Conservation (phyloP, 2,797 vertebrate genomes). For the Pangasius macronema region DNA sequence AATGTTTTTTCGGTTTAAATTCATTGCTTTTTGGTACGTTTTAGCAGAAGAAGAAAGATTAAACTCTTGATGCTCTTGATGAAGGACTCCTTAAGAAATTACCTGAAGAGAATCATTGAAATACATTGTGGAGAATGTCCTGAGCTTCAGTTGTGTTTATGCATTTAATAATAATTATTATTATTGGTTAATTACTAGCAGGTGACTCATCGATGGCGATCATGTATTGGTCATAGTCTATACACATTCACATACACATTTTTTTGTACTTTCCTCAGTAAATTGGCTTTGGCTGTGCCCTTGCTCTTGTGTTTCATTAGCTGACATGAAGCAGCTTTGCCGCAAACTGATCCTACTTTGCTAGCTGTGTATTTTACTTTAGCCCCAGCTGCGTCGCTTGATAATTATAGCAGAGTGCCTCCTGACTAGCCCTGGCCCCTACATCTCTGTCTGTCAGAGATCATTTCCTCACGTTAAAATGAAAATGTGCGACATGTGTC, state of each 20-base stretch:
- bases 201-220: neutral
- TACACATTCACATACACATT: neutral
- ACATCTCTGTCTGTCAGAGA: constrained; percentile 69
- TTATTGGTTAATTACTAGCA: neutral
- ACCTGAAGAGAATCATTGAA: neutral
- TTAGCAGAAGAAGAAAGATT: neutral
- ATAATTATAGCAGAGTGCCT: constrained; percentile 39
- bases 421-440: constrained; percentile 47
- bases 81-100: neutral
- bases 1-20: neutral
- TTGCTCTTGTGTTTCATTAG: constrained; percentile 41
- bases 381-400: constrained; percentile 44
- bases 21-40: neutral
- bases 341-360: constrained; percentile 47
- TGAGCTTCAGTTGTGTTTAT: neutral
- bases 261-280: neutral
- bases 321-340: constrained; percentile 68
- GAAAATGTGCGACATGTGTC: constrained; percentile 64
- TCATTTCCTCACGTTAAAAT: constrained; percentile 64
- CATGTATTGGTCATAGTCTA: neutral
- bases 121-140: neutral
- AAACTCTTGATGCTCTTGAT: neutral
- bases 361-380: constrained; percentile 61
- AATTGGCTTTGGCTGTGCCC: neutral
- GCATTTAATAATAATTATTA: neutral